A percentile compares a stretch with the other conserved stretches of the same genome.
phyloP scores from a whole-genome alignment of 2,113 vertebrate genomes.

The Dicaeum eximium region DNA sequence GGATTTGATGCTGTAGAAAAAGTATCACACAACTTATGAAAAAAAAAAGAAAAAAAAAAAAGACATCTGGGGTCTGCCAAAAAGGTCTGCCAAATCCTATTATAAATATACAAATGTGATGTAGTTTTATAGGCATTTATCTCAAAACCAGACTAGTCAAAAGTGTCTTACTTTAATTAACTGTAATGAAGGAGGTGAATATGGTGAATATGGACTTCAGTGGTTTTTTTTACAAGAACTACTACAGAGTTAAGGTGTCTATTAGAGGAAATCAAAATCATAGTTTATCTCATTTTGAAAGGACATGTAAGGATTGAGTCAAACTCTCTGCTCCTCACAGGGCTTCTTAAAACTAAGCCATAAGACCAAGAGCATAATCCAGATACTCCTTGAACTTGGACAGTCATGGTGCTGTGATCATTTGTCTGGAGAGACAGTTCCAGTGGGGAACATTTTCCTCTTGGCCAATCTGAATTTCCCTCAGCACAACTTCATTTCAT shows the following conservation, averaged over 20 bases:
- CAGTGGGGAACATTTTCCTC: background rate
- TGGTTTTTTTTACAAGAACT: background rate
- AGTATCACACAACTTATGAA: background rate
- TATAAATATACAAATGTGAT: background rate
- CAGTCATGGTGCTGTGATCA: background rate
- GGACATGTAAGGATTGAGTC: background rate
- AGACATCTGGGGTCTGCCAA: background rate
- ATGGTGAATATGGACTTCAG: background rate
- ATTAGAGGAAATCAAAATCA: background rate
- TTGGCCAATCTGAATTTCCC: background rate
- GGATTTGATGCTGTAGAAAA: background rate
- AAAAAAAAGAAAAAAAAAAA: background rate
- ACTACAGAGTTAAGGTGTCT: background rate
- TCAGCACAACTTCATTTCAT: background rate
- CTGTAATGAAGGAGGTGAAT: background rate
- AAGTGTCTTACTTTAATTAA: background rate
- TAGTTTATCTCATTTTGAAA: background rate
- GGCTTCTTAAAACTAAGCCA: background rate
- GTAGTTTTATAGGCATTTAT: background rate
- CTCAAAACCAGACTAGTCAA: background rate
- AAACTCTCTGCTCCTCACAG: background rate
- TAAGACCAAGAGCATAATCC: background rate
- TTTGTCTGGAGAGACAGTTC: background rate
- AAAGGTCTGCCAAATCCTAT: background rate
- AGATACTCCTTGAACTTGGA: background rate